A percentile compares a stretch with the other conserved stretches of the same genome.
Evolutionary conservation across 1,140 invertebrate species (phyloP).

Genomic region (Pollicipes pollicipes): DNA sequence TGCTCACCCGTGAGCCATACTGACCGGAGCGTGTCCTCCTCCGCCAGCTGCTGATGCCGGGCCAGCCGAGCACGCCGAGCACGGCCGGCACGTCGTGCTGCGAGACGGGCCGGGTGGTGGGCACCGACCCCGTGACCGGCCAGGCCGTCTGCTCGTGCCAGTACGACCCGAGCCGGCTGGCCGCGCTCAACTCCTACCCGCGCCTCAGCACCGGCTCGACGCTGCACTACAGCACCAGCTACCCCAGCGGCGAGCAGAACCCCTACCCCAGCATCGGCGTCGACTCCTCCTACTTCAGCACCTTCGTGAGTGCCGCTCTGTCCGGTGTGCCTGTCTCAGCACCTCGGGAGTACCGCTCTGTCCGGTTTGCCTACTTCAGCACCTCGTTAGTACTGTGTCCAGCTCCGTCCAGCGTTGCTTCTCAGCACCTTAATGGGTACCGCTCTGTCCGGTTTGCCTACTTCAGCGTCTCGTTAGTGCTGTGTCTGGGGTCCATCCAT

Average conservation of each 20-base stretch:
- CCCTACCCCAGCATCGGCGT: constrained; percentile 82
- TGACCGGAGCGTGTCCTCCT: neutral
- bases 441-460: too few species aligned
- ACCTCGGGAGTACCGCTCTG: too few species aligned
- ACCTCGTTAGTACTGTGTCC: too few species aligned
- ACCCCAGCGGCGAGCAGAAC: constrained; percentile 72
- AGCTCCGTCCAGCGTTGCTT: too few species aligned
- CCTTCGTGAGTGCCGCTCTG: constrained; percentile 79
- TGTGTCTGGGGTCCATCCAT: too few species aligned
- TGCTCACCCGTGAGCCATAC: neutral
- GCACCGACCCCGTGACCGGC: constrained; percentile 90
- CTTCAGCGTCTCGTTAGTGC: too few species aligned
- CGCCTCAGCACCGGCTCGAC: constrained; percentile 28
- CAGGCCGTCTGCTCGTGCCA: constrained; percentile 91
- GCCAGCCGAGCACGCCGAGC: neutral
- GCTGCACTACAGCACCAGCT: constrained; percentile 21
- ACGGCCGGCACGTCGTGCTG: constrained; percentile 49
- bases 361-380: too few species aligned
- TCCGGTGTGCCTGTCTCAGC: too few species aligned
- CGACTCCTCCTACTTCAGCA: constrained; percentile 86
- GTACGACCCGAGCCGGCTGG: constrained; percentile 45
- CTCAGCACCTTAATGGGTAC: too few species aligned
- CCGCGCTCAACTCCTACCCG: constrained; percentile 33
- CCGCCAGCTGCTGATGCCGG: neutral
- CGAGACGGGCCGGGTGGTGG: constrained; percentile 80